A percentile compares a stretch with the other conserved stretches of the same genome.
Evolutionary conservation across 2,888 invertebrate species (phyloP).

Genomic region (Anarsia innoxiella): DNA sequence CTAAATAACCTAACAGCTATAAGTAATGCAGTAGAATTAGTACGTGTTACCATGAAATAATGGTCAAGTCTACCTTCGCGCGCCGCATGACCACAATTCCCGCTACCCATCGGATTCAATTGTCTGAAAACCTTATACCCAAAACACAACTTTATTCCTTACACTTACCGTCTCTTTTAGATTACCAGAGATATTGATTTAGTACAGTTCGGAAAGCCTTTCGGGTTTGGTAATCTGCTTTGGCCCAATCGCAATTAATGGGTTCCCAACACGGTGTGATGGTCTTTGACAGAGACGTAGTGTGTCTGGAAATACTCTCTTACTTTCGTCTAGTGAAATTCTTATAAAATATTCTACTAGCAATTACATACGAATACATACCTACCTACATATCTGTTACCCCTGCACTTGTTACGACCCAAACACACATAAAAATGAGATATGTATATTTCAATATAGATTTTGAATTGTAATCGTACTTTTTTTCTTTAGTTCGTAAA

Average conservation of each 20-base stretch:
- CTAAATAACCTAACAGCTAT: slow-evolving; percentile 2
- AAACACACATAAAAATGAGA: too few species aligned
- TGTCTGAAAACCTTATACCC: too few species aligned
- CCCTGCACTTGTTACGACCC: too few species aligned
- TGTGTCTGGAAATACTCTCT: slow-evolving; percentile 22
- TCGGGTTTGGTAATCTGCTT: slow-evolving; percentile 59
- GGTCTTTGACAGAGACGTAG: slow-evolving; percentile 31
- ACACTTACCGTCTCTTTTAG: background rate
- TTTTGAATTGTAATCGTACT: too few species aligned
- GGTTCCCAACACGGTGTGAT: slow-evolving; percentile 38
- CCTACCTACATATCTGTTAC: too few species aligned
- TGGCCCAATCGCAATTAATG: slow-evolving; percentile 67
- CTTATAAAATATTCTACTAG: too few species aligned
- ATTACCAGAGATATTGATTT: slow-evolving; percentile 35
- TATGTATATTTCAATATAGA: too few species aligned
- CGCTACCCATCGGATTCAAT: slow-evolving; percentile 50
- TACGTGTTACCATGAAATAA: slow-evolving; percentile 52
- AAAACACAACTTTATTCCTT: slow-evolving; percentile 11
- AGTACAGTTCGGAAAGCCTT: slow-evolving; percentile 48
- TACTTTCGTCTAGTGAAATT: slow-evolving; percentile 3
- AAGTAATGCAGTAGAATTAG: slow-evolving; percentile 22
- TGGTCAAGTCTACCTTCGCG: slow-evolving; percentile 40
- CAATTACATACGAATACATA: too few species aligned
- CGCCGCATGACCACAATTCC: slow-evolving; percentile 42
- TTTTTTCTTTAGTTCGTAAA: too few species aligned